A percentile compares a stretch with the other conserved stretches of the same genome.
These are phyloP conservation scores for Nemotelus pantherinus DNA, from an alignment of 2,888 invertebrate genomes.

Conservation along the genomic window DNA sequence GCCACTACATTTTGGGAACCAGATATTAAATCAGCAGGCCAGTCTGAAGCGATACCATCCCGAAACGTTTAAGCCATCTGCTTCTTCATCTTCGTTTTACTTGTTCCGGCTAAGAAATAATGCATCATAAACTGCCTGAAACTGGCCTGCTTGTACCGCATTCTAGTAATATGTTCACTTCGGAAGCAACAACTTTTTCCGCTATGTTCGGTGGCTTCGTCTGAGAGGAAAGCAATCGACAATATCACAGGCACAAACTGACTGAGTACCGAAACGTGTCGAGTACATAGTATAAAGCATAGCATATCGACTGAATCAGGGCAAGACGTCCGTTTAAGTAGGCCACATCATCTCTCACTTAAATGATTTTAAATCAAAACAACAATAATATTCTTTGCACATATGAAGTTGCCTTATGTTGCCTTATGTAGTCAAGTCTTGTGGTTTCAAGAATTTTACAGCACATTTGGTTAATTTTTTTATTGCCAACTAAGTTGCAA, in stretches of 20 bases:
- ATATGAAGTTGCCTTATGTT: neutral
- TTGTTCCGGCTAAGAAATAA: too few relatives aligned
- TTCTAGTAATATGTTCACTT: neutral
- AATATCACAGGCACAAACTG: neutral
- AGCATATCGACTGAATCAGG: constrained; percentile 34
- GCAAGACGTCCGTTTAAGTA: constrained; percentile 30
- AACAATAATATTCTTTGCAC: neutral
- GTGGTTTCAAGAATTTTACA: too few relatives aligned
- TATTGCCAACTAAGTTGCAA: too few relatives aligned
- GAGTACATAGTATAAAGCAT: constrained; percentile 13
- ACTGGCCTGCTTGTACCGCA: too few relatives aligned
- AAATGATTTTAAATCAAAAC: constrained; percentile 7
- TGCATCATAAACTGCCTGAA: too few relatives aligned
- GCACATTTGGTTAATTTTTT: too few relatives aligned
- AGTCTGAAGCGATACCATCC: too few relatives aligned
- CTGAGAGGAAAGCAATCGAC: neutral
- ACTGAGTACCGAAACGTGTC: neutral
- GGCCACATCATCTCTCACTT: constrained; percentile 33
- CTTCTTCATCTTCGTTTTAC: too few relatives aligned
- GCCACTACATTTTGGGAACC: too few relatives aligned
- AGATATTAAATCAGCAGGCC: too few relatives aligned
- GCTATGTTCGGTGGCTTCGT: neutral
- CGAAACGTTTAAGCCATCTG: too few relatives aligned
- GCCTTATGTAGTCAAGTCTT: neutral
- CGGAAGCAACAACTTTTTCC: constrained; percentile 14